Conservation (phyloP, 1,140 invertebrate species). For the Nixonia krombeini region DNA sequence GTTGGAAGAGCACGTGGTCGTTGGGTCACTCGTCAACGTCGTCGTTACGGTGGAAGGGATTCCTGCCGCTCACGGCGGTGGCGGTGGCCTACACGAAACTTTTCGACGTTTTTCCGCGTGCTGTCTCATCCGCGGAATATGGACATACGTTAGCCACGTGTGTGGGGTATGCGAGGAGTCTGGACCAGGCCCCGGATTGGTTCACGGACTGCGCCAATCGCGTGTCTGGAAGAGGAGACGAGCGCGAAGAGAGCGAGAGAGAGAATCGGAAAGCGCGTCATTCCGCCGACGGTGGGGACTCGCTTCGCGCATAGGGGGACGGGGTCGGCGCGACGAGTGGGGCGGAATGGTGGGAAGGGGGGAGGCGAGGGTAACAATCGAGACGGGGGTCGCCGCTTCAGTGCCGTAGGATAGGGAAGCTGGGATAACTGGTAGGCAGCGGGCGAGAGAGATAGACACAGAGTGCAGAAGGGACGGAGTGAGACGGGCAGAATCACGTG, state of each 20-base stretch:
- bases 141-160: slow-evolving; percentile 64
- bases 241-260: slow-evolving; percentile 22
- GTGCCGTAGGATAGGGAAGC: too few species aligned
- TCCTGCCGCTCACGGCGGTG: slow-evolving; percentile 23
- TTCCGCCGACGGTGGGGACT: slow-evolving; percentile 9
- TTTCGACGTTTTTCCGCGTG: slow-evolving; percentile 64
- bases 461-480: slow-evolving; percentile 2
- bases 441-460: slow-evolving; percentile 8
- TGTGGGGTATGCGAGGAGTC: slow-evolving; percentile 61
- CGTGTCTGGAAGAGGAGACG: slow-evolving; percentile 11
- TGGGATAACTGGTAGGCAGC: slow-evolving; percentile 20
- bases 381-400: slow-evolving; percentile 37
- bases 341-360: too few species aligned
- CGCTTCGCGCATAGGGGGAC: background rate
- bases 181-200: slow-evolving; percentile 48
- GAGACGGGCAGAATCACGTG: slow-evolving; percentile 32
- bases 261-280: slow-evolving; percentile 30
- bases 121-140: slow-evolving; percentile 56
- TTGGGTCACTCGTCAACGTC: slow-evolving; percentile 52
- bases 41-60: slow-evolving; percentile 43
- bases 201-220: slow-evolving; percentile 45
- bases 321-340: slow-evolving; percentile 6
- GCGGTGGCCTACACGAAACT: slow-evolving; percentile 54
- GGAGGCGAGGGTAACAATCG: slow-evolving; percentile 7
- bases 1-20: slow-evolving; percentile 51